Conservation (phyloP, 2,113 vertebrate genomes). For the Typhlomys cinereus region DNA sequence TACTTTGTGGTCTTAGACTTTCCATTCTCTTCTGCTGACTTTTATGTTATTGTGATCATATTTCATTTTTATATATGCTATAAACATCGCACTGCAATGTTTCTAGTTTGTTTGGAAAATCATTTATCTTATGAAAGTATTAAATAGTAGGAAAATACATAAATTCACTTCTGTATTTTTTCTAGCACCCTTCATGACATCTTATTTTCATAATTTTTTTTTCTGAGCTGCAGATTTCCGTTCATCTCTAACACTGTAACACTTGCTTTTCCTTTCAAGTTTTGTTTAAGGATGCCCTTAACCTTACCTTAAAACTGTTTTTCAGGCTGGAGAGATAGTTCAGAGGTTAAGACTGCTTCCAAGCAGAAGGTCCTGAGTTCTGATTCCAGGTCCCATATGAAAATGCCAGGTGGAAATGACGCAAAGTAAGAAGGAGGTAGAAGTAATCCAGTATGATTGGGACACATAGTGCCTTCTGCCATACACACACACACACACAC, state of each 20-base stretch:
- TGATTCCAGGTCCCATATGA: no score
- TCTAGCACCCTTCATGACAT: neutral
- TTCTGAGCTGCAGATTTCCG: slow-evolving; percentile 1
- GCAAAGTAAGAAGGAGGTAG: no score
- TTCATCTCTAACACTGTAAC: neutral
- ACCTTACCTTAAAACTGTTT: neutral
- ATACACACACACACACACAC: no score
- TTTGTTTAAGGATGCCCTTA: neutral
- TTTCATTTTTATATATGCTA: neutral
- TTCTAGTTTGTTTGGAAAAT: neutral
- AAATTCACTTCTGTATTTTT: neutral
- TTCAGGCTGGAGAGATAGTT: no score
- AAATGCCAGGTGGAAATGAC: no score
- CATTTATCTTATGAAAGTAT: neutral
- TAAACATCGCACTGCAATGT: neutral
- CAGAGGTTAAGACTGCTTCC: no score
- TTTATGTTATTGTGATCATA: neutral
- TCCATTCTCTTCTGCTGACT: neutral
- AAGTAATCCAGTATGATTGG: no score
- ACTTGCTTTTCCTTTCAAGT: neutral
- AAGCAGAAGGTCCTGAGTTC: no score
- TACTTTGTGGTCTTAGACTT: neutral
- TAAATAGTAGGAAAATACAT: neutral
- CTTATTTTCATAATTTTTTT: neutral
- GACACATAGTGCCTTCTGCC: no score